Evolutionary conservation across 2,888 invertebrate species (phyloP).

Genomic region (Microctonus aethiopoides): DNA sequence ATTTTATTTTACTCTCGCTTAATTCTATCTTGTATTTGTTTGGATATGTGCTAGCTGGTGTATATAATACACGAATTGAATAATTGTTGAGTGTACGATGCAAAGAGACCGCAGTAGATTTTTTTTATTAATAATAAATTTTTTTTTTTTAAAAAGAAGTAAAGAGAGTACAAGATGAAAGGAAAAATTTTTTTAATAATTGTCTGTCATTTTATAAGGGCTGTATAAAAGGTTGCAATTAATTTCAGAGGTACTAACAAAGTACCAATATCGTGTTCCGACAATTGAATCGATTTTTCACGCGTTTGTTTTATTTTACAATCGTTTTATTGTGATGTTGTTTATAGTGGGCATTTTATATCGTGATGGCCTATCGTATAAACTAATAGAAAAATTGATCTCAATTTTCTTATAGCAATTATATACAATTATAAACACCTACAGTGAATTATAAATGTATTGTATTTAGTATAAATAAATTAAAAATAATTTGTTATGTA

Average conservation of each 20-base stretch:
- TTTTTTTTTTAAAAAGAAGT: background rate
- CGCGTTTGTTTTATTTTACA: background rate
- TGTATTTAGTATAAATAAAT: too few relatives aligned
- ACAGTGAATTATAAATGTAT: too few relatives aligned
- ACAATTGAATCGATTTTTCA: slow-evolving; percentile 45
- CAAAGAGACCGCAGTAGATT: slow-evolving; percentile 14
- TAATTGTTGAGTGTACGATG: background rate
- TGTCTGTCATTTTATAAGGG: background rate
- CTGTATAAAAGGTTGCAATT: slow-evolving; percentile 13
- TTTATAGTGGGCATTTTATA: background rate
- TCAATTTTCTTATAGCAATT: background rate
- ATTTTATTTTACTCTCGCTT: slow-evolving; percentile 1
- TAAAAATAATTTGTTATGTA: background rate
- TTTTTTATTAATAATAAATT: too few relatives aligned
- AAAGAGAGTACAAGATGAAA: background rate
- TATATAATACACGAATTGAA: slow-evolving; percentile 6
- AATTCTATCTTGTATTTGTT: background rate
- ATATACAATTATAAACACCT: too few relatives aligned
- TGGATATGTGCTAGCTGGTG: background rate
- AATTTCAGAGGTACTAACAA: slow-evolving; percentile 24
- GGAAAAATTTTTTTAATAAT: background rate
- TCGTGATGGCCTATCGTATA: background rate
- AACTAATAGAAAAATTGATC: background rate
- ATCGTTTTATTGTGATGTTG: background rate
- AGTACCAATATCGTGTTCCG: slow-evolving; percentile 35